These are phyloP conservation scores for Micromys minutus DNA, from an alignment of 2,113 vertebrate genomes.

Conservation along the genomic window DNA sequence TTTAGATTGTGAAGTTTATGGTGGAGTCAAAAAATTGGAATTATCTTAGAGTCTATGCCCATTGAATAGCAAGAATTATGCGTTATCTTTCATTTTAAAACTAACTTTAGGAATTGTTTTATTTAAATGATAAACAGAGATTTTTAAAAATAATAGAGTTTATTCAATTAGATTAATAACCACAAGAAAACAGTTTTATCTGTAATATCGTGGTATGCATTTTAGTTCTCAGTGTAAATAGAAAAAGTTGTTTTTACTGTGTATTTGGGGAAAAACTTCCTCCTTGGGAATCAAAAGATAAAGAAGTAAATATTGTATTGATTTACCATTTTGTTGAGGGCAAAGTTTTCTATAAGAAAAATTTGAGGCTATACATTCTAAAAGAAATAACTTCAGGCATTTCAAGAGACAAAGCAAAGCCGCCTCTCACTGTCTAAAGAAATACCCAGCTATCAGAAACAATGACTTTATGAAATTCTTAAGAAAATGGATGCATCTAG, in stretches of 20 bases:
- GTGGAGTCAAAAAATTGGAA: neutral
- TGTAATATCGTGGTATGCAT: neutral
- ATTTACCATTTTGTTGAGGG: neutral
- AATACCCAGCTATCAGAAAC: too few relatives aligned
- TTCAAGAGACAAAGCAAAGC: slow-evolving; percentile 40
- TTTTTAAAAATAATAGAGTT: neutral
- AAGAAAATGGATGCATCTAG: too few relatives aligned
- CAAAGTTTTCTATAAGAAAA: slow-evolving; percentile 5
- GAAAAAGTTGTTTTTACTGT: slow-evolving; percentile 54
- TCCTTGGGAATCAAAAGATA: slow-evolving; percentile 40
- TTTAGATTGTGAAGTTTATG: neutral
- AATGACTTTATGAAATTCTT: too few relatives aligned
- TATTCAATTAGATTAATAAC: slow-evolving; percentile 24
- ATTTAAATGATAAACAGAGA: slow-evolving; percentile 35
- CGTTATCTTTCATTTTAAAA: neutral
- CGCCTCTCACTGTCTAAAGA: neutral
- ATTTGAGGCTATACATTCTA: neutral
- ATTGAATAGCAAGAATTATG: neutral
- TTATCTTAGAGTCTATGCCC: neutral
- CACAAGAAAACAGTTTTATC: neutral
- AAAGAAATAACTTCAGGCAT: slow-evolving; percentile 44
- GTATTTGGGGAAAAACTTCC: neutral
- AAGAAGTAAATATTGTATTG: neutral
- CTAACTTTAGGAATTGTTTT: neutral
- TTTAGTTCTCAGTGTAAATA: slow-evolving; percentile 10